These are phyloP conservation scores for Eueides isabella DNA, from an alignment of 1,140 invertebrate species.

Conservation along the genomic window DNA sequence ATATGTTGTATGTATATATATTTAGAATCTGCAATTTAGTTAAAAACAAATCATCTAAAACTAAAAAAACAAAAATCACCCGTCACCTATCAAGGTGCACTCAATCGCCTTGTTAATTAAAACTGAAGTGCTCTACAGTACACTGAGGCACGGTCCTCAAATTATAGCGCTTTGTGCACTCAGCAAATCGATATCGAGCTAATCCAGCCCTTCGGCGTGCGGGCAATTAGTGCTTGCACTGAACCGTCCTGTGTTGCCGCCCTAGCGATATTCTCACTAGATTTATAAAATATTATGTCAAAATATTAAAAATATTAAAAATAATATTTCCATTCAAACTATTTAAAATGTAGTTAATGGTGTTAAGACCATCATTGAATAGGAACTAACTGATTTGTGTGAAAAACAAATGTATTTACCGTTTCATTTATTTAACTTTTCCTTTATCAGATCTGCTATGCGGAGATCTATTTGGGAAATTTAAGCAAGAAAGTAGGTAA, in stretches of 20 bases:
- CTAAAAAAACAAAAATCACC: slow-evolving; percentile 10
- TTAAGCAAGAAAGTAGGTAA: background rate
- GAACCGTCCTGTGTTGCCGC: slow-evolving; percentile 48
- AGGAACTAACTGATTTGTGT: too few species aligned
- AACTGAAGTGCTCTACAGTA: slow-evolving; percentile 28
- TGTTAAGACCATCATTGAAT: too few species aligned
- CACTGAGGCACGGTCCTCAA: slow-evolving; percentile 31
- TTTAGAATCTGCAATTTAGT: background rate
- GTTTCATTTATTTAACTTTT: too few species aligned
- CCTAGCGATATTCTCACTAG: too few species aligned
- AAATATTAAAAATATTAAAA: too few species aligned
- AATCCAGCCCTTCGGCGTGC: slow-evolving; percentile 44
- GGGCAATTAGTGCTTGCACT: slow-evolving; percentile 50
- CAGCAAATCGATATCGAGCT: slow-evolving; percentile 39
- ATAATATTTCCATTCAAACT: too few species aligned
- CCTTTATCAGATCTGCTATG: too few species aligned
- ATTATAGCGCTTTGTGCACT: slow-evolving; percentile 39
- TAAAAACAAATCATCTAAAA: slow-evolving; percentile 1
- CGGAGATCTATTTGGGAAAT: too few species aligned
- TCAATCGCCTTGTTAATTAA: slow-evolving; percentile 27
- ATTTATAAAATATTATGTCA: too few species aligned
- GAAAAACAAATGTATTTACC: too few species aligned
- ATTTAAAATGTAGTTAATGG: too few species aligned
- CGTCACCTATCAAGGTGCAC: background rate
- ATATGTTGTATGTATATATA: too few species aligned